Evolutionary conservation across 2,113 vertebrate genomes (phyloP).

Genomic region (Malurus cyaneus): DNA sequence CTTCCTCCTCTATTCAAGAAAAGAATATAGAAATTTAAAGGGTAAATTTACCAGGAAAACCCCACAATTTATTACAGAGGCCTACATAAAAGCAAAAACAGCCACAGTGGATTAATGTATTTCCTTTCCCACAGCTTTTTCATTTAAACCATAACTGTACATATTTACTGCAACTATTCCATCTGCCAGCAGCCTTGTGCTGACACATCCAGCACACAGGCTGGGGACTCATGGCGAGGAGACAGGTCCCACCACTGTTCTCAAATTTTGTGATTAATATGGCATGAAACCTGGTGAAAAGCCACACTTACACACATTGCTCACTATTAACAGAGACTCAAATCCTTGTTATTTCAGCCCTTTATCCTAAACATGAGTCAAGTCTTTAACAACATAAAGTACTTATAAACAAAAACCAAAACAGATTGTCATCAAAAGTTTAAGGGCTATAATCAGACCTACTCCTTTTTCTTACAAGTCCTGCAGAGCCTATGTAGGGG

Average conservation of each 20-base stretch:
- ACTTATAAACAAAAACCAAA: neutral
- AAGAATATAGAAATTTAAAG: conserved; percentile 10
- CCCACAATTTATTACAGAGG: conserved; percentile 21
- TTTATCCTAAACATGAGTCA: neutral
- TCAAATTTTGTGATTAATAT: neutral
- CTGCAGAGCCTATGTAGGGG: neutral
- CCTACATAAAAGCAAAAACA: conserved; percentile 56
- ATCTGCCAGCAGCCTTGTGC: conserved; percentile 15
- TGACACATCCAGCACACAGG: neutral
- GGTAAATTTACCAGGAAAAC: conserved; percentile 16
- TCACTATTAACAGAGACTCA: neutral
- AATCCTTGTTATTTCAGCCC: neutral
- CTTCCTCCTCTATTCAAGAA: neutral
- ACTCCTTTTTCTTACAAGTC: neutral
- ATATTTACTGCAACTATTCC: conserved; percentile 13
- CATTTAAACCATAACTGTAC: conserved; percentile 39
- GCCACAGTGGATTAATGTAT: conserved; percentile 33
- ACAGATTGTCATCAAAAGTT: neutral
- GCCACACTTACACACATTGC: neutral
- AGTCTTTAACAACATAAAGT: neutral
- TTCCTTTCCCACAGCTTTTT: conserved; percentile 62
- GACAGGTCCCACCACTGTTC: neutral
- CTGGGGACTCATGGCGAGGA: neutral
- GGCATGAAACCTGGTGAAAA: neutral
- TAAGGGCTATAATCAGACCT: neutral